Conservation (phyloP, 2,113 vertebrate species). For the Sebastes schlegelii region DNA sequence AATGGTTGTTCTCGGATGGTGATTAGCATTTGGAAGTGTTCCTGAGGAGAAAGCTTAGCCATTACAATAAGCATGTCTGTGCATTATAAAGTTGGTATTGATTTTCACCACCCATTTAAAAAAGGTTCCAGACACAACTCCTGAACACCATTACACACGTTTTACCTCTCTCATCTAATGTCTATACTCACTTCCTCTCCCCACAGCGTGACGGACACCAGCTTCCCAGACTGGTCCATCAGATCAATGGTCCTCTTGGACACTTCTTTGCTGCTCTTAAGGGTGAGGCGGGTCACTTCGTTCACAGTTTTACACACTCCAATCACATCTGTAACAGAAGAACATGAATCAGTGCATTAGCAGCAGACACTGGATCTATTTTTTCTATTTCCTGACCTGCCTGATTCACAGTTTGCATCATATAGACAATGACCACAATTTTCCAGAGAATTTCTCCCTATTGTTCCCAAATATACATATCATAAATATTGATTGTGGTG, state of each 20-base stretch:
- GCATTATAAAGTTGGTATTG: constrained; percentile 1
- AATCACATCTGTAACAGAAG: constrained; percentile 89
- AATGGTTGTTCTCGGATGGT: neutral
- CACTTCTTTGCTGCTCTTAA: constrained; percentile 92
- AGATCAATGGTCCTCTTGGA: constrained; percentile 91
- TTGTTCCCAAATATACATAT: constrained; percentile 19
- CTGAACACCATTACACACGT: neutral
- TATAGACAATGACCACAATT: neutral
- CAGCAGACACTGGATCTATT: neutral
- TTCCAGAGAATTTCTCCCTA: neutral
- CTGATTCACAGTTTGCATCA: neutral
- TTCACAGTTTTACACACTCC: constrained; percentile 94
- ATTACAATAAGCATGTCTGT: neutral
- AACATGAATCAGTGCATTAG: neutral
- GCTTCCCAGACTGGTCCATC: constrained; percentile 93
- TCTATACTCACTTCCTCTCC: constrained; percentile 89
- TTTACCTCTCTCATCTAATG: neutral
- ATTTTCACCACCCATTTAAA: constrained; percentile 7
- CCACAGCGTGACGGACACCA: constrained; percentile 94
- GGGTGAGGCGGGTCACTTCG: constrained; percentile 89
- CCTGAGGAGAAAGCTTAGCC: neutral
- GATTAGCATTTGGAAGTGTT: neutral
- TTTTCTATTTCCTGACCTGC: neutral
- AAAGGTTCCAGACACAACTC: constrained; percentile 7
- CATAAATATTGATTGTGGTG: constrained; percentile 54